Evolutionary conservation across 2,797 vertebrate genomes (phyloP), one percentile per base, ranked within the genome.

Genomic region (Pseudomugil tenellus): DNA sequence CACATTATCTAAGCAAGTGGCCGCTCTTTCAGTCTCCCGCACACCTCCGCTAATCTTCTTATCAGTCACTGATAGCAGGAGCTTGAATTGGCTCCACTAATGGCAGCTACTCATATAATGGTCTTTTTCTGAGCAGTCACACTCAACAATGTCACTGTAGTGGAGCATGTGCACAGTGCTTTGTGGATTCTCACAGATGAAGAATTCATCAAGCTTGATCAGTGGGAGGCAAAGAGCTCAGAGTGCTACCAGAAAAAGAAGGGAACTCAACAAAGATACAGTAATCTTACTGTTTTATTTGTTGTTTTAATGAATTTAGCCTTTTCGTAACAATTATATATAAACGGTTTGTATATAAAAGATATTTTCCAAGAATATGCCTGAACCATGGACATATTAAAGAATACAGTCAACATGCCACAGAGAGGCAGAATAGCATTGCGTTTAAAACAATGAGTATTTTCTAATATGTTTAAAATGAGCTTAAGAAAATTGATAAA

Each of bases 1-100:
- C 67, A 70, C 60, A 87, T 89, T 86, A 87, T 91, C 86, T 72
- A 70, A 88, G 81, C 79, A 77, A 81, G 83, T 34, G 43, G 55
- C 58, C 69, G 37, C 76, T 82, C 69, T 78, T 39, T 49, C 26
- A 49, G 2, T 61, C 73, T 29, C 58, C 59, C 48, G 41, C 60
- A 57, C 60, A 67, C 67, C 59, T 73, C 37, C 5, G 2, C 73
- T 85, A 87, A 89, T 89, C 86, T 90, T 67, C 86, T 87, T 87
- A 90, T 90, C 80, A 79, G 76, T 69, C 58, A 55, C 75, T 79
- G 79, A 91, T 85, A 88, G 83, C 62, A 70, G 53, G 75, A 79
- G 73, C 43, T 70, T 80, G 67, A 88, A 86, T 87, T 76, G 80
- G 77, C 67, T 76, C 67, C 71, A 54, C 70, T 85, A 87, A 91